A percentile compares a stretch with the other conserved stretches of the same genome.
These are phyloP conservation scores for Thryonomys swinderianus DNA, from an alignment of 2,113 vertebrate species.

Conservation along the genomic window DNA sequence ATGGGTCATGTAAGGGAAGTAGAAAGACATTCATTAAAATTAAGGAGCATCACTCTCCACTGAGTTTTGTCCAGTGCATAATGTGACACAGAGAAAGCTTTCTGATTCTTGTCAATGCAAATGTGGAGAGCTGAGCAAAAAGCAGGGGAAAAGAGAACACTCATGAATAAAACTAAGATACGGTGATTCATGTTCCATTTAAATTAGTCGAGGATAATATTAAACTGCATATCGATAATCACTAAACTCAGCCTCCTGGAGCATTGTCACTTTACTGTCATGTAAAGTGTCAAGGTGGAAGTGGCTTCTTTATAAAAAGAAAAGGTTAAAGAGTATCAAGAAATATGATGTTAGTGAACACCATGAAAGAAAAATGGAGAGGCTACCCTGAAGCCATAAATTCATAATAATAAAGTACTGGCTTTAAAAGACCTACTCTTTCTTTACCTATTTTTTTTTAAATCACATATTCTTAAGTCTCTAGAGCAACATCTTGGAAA, in stretches of 20 bases:
- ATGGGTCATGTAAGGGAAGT: not conserved
- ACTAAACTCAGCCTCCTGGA: not conserved
- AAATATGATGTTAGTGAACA: not conserved
- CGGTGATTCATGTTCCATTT: not conserved
- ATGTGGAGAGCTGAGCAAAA: not conserved
- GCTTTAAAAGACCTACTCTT: not conserved
- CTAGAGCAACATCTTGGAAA: not conserved
- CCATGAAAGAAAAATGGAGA: not conserved
- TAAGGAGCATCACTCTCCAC: not conserved
- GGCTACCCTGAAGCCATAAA: not conserved
- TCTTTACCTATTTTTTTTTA: not conserved
- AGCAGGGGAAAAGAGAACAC: not conserved
- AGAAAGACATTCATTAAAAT: slow-evolving; percentile 54
- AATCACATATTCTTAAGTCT: not conserved
- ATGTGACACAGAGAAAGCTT: slow-evolving; percentile 1
- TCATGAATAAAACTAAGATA: not conserved
- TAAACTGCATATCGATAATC: not conserved
- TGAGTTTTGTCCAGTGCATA: slow-evolving; percentile 29
- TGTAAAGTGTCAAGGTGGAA: not conserved
- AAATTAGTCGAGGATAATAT: not conserved
- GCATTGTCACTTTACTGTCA: not conserved
- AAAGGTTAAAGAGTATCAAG: not conserved
- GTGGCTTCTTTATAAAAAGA: not conserved
- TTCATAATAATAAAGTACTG: not conserved
- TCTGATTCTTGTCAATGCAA: slow-evolving; percentile 42